Evolutionary conservation across 53 echinoderm and acorn worm species (phyloP), one percentile per base, ranked within the genome.

Genomic region (Echinarachnius parma): DNA sequence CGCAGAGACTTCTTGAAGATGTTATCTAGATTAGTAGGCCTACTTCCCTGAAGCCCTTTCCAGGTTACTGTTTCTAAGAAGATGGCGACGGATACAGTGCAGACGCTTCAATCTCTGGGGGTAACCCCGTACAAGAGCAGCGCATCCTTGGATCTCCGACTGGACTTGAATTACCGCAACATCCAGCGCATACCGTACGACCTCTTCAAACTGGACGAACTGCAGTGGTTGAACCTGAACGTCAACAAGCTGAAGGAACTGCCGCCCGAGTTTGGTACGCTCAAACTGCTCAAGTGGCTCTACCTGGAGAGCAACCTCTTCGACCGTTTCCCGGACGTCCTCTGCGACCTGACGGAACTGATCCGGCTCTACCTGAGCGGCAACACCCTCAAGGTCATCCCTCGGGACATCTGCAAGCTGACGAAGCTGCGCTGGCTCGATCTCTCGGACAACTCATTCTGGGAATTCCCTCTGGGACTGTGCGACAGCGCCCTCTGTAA

Each of bases 161-260:
- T 93, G 27, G 93, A 93, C 71, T 64, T 89, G 31, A 93, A 89
- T 72, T 93, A 92, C 63, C 79, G 86, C 30, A 89, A 93, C 48
- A 74, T 93, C 22, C 85, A 86, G 15, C 78, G 72, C 4, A 65
- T 93, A 11, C 93, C 93, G 3, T 39, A 61, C 10, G 85, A 86
- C 37, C 79, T 93, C 18, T 89, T 89, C 59, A 89, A 64, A 19
- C 44, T 89, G 34, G 76, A 56, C 23, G 93, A 93, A 32, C 74
- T 93, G 7, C 93, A 93, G n/a, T 93, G 93, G 93, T 53, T 93
- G 36, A 93, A 92, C 64, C 86, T 83, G 5, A 76, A 93, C 28
- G 80, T 85, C 11, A 85, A 93, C 39, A 72, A 75, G 33, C 77
- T 85, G 0, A 24, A 48, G 21, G 79, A 74, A 48, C 79, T 89